Conservation (phyloP, 2,797 vertebrate genomes). For the Molossus alvarezi region DNA sequence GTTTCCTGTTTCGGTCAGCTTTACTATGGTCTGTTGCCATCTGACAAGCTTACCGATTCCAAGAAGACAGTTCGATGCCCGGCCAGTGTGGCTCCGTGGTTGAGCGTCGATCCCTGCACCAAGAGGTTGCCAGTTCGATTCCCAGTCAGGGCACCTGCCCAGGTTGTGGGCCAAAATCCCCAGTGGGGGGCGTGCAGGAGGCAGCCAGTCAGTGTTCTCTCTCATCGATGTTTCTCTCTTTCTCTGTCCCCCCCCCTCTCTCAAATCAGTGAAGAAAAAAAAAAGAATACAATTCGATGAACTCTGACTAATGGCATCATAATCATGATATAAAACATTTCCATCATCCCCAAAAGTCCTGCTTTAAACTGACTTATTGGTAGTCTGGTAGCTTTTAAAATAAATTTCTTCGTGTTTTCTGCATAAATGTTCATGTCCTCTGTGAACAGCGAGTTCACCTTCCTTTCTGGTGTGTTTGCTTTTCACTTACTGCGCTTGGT, state of each 20-base stretch:
- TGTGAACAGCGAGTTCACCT: neutral
- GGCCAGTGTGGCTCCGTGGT: no score
- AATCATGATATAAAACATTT: accelerated
- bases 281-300: neutral
- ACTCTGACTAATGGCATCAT: neutral
- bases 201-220: no score
- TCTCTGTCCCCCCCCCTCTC: no score
- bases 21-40: neutral
- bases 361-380: neutral
- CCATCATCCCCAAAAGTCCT: no score
- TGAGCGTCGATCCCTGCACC: no score
- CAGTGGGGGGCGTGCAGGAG: no score
- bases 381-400: neutral
- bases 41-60: neutral
- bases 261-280: no score
- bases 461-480: neutral
- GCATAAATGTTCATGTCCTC: neutral
- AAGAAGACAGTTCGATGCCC: neutral
- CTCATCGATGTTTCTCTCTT: no score
- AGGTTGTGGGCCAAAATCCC: no score
- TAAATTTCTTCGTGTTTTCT: neutral
- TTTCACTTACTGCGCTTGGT: neutral
- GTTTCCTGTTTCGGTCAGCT: neutral
- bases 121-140: no score
- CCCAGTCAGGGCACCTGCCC: no score